A percentile compares a stretch with the other conserved stretches of the same genome.
Conservation (phyloP, 2,113 vertebrate species). For the Ornithorhynchus anatinus region DNA sequence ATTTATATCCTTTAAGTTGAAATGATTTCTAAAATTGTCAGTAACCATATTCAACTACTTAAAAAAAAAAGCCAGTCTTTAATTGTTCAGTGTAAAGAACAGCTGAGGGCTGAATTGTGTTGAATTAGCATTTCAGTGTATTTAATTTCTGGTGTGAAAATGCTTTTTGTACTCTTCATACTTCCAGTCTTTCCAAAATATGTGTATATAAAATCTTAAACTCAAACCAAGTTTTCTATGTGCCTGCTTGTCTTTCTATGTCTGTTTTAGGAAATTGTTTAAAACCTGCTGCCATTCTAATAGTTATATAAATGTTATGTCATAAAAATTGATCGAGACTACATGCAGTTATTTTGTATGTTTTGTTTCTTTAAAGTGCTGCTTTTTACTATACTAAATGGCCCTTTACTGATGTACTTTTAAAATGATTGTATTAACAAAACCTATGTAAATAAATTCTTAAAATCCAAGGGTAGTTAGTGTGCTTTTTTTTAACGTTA, state of each 20-base stretch:
- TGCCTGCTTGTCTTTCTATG: conserved; percentile 27
- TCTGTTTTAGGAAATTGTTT: conserved; percentile 38
- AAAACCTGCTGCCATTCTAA: conserved; percentile 52
- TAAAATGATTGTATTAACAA: conserved; percentile 48
- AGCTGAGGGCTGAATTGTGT: conserved; percentile 20
- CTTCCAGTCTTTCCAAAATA: not conserved
- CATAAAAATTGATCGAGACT: conserved; percentile 18
- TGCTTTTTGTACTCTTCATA: not conserved
- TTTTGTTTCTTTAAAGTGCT: conserved; percentile 39
- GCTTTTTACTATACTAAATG: conserved; percentile 45
- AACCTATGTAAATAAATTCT: conserved; percentile 76
- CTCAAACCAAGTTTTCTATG: conserved; percentile 25
- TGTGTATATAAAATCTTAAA: conserved; percentile 25
- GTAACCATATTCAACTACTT: conserved; percentile 11
- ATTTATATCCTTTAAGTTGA: conserved; percentile 22
- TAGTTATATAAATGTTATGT: conserved; percentile 16
- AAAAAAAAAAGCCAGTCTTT: conserved; percentile 8
- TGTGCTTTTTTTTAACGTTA: conserved; percentile 21
- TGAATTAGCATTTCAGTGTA: conserved; percentile 41
- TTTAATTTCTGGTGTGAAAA: conserved; percentile 28
- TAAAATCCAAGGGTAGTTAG: conserved; percentile 40
- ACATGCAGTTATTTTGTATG: conserved; percentile 24
- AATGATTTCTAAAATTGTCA: conserved; percentile 18
- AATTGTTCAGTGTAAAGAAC: not conserved
- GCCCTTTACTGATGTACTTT: conserved; percentile 45